Evolutionary conservation across 1,140 invertebrate genomes (phyloP).

Genomic region (Ridgeia piscesae): DNA sequence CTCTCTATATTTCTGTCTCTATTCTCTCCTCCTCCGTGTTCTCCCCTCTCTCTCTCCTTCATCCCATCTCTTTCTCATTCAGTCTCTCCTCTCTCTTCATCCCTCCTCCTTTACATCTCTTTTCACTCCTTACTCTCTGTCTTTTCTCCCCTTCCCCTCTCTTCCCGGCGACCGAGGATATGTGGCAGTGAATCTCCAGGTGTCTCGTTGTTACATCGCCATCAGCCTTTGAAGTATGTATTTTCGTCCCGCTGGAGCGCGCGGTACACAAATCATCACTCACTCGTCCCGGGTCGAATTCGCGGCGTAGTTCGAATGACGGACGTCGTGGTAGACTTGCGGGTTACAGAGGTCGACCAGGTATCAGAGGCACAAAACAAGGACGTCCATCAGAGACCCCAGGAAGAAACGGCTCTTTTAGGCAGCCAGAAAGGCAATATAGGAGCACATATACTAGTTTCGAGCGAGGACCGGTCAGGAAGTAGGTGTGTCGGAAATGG

Average conservation of each 20-base stretch:
- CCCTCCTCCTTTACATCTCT: too few species aligned
- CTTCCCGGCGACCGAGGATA: neutral
- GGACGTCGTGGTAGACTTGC: neutral
- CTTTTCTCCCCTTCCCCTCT: neutral
- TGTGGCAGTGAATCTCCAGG: neutral
- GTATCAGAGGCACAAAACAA: neutral
- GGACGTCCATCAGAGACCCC: neutral
- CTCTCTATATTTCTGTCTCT: too few species aligned
- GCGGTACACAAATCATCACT: neutral
- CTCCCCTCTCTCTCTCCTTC: too few species aligned
- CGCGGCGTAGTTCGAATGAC: neutral
- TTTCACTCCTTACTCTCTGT: too few species aligned
- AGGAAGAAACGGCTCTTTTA: neutral
- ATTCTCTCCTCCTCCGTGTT: too few species aligned
- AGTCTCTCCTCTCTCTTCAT: too few species aligned
- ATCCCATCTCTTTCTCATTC: too few species aligned
- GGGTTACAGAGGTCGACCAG: neutral
- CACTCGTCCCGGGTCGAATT: neutral
- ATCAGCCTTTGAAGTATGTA: neutral
- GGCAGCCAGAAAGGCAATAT: neutral
- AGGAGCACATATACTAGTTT: neutral
- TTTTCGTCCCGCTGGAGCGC: neutral
- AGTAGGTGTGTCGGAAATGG: neutral
- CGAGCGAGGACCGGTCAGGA: neutral
- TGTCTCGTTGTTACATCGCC: neutral